phyloP scores from a whole-genome alignment of 2,797 vertebrate genomes.

The Phalloptychus januarius region DNA sequence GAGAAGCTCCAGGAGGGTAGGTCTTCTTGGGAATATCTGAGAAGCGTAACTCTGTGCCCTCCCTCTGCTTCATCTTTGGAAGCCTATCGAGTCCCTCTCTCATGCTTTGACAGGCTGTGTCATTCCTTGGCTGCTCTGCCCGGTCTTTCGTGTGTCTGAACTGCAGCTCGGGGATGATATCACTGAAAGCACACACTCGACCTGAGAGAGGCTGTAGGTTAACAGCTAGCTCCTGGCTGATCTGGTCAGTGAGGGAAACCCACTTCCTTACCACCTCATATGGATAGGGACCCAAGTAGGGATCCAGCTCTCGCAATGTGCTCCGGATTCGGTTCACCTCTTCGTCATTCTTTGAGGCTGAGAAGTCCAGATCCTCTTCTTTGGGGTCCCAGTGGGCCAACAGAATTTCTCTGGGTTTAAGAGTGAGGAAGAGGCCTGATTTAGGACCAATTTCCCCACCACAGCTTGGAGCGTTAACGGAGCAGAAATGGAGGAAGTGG shows the following conservation, averaged over 20 bases:
- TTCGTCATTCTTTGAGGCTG: slow-evolving; percentile 77
- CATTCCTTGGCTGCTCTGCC: slow-evolving; percentile 83
- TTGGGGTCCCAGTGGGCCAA: slow-evolving; percentile 86
- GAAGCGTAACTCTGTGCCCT: slow-evolving; percentile 92
- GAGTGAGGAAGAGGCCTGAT: slow-evolving; percentile 86
- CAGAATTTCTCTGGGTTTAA: slow-evolving; percentile 85
- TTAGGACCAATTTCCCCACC: slow-evolving; percentile 86
- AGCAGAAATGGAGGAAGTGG: slow-evolving; percentile 92
- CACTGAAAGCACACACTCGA: slow-evolving; percentile 88
- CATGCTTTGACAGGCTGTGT: slow-evolving; percentile 89
- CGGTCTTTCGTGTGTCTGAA: slow-evolving; percentile 86
- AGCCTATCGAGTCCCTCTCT: slow-evolving; percentile 91
- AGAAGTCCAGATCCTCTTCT: slow-evolving; percentile 85
- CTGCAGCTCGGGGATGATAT: slow-evolving; percentile 86
- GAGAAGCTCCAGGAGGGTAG: slow-evolving; percentile 89
- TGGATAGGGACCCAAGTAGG: slow-evolving; percentile 90
- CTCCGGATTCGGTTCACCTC: slow-evolving; percentile 82
- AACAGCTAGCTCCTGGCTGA: slow-evolving; percentile 81
- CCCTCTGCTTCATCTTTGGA: slow-evolving; percentile 88
- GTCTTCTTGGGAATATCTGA: slow-evolving; percentile 86
- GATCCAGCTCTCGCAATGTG: slow-evolving; percentile 86
- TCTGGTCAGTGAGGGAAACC: slow-evolving; percentile 91
- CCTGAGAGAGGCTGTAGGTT: slow-evolving; percentile 88
- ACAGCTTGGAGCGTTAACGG: slow-evolving; percentile 72
- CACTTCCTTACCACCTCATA: slow-evolving; percentile 91